These are phyloP conservation scores for Amorpha juglandis DNA, from an alignment of 2,888 invertebrate genomes.

Conservation along the genomic window DNA sequence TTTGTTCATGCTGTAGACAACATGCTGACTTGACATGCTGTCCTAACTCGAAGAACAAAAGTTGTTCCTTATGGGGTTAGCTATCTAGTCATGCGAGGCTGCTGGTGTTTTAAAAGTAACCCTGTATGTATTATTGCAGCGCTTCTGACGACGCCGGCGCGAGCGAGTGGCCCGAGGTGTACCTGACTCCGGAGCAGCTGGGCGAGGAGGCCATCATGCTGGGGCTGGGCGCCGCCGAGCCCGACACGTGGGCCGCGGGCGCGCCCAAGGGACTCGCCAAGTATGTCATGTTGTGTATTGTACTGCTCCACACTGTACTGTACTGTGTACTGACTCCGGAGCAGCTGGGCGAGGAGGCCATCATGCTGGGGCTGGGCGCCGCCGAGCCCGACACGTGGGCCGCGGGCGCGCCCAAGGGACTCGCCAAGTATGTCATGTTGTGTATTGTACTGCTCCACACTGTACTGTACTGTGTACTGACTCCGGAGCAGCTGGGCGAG, in stretches of 20 bases:
- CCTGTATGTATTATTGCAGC: slow-evolving; percentile 75
- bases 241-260: slow-evolving; percentile 97
- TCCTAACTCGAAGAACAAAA: too few relatives aligned
- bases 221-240: slow-evolving; percentile 92
- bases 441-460: too few relatives aligned
- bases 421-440: slow-evolving; percentile 75
- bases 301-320: too few relatives aligned
- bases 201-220: slow-evolving; percentile 91
- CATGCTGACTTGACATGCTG: too few relatives aligned
- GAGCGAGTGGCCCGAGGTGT: slow-evolving; percentile 89
- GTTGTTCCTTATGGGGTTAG: too few relatives aligned
- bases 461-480: slow-evolving; percentile 64
- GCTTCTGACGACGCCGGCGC: slow-evolving; percentile 89
- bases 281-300: slow-evolving; percentile 43
- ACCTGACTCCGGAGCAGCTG: slow-evolving; percentile 89
- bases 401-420: slow-evolving; percentile 93
- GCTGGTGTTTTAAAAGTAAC: too few relatives aligned
- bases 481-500: slow-evolving; percentile 91
- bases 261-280: slow-evolving; percentile 92
- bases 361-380: slow-evolving; percentile 89
- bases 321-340: slow-evolving; percentile 85
- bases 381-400: slow-evolving; percentile 98
- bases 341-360: slow-evolving; percentile 92
- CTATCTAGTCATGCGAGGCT: too few relatives aligned
- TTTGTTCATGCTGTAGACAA: too few relatives aligned